These are phyloP conservation scores for Orcinus orca DNA, from an alignment of 2,113 vertebrate genomes.

Conservation along the genomic window DNA sequence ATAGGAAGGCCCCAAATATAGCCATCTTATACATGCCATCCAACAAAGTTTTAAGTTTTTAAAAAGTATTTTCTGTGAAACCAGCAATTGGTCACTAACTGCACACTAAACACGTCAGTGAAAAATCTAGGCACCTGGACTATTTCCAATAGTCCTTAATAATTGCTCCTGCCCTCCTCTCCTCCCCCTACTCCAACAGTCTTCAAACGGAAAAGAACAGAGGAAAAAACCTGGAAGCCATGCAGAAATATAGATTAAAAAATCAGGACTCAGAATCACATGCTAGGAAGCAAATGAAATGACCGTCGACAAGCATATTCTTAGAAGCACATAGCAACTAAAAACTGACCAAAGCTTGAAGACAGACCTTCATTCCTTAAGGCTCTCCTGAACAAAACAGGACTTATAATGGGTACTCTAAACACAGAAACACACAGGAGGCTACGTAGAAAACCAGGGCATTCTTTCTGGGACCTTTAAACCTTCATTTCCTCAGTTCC, in stretches of 20 bases:
- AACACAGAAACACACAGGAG: neutral
- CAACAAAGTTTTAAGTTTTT: neutral
- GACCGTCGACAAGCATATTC: neutral
- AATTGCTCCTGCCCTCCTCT: neutral
- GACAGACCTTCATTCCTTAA: constrained; percentile 1
- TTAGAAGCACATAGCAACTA: neutral
- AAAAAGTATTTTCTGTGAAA: constrained; percentile 31
- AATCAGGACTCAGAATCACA: neutral
- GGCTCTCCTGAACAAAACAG: neutral
- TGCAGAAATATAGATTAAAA: neutral
- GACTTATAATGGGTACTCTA: neutral
- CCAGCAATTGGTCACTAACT: neutral
- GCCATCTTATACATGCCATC: neutral
- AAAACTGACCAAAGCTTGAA: neutral
- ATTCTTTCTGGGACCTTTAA: neutral
- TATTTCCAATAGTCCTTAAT: neutral
- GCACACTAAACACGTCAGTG: neutral
- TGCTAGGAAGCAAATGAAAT: neutral
- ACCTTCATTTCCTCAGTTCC: neutral
- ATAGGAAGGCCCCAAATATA: neutral
- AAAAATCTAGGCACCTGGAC: neutral
- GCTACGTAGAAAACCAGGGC: neutral
- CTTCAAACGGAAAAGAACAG: neutral
- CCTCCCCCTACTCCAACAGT: neutral
- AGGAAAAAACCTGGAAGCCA: neutral